Percentiles rank a stretch among this genome's conserved stretches.
Conservation (phyloP, 2,113 vertebrate species). For the Tauraco erythrolophus region DNA sequence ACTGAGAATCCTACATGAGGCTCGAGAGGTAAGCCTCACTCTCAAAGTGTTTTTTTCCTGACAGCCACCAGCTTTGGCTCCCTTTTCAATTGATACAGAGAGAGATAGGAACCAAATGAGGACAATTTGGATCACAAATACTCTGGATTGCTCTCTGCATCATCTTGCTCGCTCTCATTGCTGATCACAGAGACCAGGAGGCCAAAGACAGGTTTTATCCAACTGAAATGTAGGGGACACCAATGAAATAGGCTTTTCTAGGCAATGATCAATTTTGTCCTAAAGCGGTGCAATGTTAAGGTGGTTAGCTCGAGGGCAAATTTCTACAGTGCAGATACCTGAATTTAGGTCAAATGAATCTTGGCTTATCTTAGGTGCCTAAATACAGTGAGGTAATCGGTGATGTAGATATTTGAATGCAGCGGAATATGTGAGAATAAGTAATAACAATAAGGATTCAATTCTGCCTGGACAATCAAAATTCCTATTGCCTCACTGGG, state of each 20-base stretch:
- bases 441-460: background rate
- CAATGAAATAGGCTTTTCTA: background rate
- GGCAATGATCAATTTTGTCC: background rate
- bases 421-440: background rate
- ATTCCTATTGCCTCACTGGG: background rate
- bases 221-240: background rate
- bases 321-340: background rate
- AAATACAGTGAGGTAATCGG: background rate
- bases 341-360: background rate
- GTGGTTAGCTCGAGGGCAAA: background rate
- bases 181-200: background rate
- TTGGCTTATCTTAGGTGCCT: background rate
- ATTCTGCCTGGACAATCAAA: background rate
- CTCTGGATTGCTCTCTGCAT: background rate
- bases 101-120: background rate
- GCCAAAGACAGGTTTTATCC: background rate
- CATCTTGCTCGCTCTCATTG: background rate
- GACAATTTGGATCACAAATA: background rate
- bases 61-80: background rate
- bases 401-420: too few species aligned
- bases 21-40: background rate
- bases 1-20: background rate
- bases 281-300: background rate
- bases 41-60: background rate
- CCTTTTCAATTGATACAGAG: background rate